A percentile compares a stretch with the other conserved stretches of the same genome.
Evolutionary conservation across 2,888 invertebrate genomes (phyloP).

Genomic region (Orchesella flavescens): DNA sequence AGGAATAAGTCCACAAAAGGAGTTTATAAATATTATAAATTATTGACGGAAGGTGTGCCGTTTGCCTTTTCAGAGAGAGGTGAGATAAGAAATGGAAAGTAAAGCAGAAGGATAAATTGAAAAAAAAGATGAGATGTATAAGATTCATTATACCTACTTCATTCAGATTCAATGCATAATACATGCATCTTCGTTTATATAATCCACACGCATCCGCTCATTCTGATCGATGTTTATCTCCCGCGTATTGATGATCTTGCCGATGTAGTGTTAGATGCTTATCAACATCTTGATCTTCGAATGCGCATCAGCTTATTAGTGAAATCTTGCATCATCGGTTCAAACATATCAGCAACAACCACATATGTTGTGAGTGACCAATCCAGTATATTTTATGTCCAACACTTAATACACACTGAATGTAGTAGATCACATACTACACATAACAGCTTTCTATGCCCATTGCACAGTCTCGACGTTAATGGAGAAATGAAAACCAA

Average conservation of each 20-base stretch:
- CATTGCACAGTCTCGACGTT: background rate
- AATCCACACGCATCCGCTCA: conserved; percentile 38
- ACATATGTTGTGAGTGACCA: background rate
- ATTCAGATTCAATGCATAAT: no score
- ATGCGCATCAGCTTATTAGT: conserved; percentile 35
- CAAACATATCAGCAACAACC: conserved; percentile 8
- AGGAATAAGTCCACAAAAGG: conserved; percentile 19
- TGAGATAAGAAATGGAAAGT: conserved; percentile 18
- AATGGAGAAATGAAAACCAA: no score
- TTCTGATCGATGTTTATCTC: conserved; percentile 55
- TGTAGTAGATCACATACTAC: background rate
- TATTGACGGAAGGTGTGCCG: conserved; percentile 46
- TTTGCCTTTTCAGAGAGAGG: conserved; percentile 31
- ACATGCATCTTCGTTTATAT: background rate
- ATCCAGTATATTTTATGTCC: conserved; percentile 22
- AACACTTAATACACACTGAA: background rate
- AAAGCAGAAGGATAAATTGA: conserved; percentile 5
- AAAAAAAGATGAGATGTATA: background rate
- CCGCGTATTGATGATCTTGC: conserved; percentile 60
- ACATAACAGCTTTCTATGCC: background rate
- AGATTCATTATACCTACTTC: conserved; percentile 5
- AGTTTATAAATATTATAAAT: conserved; percentile 32
- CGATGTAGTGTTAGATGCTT: conserved; percentile 57
- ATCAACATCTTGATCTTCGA: conserved; percentile 50
- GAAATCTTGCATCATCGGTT: conserved; percentile 12